phyloP scores from a whole-genome alignment of 1,140 invertebrate genomes.

The Microplitis mediator region DNA sequence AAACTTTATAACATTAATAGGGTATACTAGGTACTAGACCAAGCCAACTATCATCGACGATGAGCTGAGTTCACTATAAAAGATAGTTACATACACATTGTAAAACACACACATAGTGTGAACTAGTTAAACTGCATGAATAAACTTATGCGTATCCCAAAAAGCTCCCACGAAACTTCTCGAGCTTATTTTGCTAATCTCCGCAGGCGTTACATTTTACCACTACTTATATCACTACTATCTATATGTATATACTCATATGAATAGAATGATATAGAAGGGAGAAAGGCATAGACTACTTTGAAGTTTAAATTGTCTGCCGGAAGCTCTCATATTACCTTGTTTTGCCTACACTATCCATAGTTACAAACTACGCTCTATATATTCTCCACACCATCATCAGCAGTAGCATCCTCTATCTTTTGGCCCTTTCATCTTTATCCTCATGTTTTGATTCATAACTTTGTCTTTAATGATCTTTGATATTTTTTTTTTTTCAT shows the following conservation, averaged over 20 bases:
- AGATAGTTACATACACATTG: too few relatives aligned
- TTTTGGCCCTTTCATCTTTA: constrained; percentile 12
- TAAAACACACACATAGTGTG: too few relatives aligned
- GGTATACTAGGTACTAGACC: too few relatives aligned
- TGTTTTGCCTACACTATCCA: too few relatives aligned
- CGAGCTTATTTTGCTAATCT: constrained; percentile 26
- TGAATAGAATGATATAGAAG: background rate
- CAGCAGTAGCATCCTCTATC: background rate
- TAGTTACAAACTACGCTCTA: background rate
- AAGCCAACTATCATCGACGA: background rate
- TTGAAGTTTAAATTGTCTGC: constrained; percentile 26
- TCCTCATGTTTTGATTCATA: constrained; percentile 4
- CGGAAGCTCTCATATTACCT: constrained; percentile 18
- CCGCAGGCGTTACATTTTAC: background rate
- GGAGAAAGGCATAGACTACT: background rate
- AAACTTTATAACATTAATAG: background rate
- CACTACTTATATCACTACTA: background rate
- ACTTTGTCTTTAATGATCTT: background rate
- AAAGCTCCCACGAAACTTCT: constrained; percentile 20
- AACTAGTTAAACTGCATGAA: constrained; percentile 10
- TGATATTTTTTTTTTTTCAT: background rate
- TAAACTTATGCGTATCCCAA: constrained; percentile 1
- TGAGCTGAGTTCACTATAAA: too few relatives aligned
- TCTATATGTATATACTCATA: background rate
- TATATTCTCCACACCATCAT: background rate